phyloP scores from a whole-genome alignment of 2,797 vertebrate species.

The Tenualosa ilisha region DNA sequence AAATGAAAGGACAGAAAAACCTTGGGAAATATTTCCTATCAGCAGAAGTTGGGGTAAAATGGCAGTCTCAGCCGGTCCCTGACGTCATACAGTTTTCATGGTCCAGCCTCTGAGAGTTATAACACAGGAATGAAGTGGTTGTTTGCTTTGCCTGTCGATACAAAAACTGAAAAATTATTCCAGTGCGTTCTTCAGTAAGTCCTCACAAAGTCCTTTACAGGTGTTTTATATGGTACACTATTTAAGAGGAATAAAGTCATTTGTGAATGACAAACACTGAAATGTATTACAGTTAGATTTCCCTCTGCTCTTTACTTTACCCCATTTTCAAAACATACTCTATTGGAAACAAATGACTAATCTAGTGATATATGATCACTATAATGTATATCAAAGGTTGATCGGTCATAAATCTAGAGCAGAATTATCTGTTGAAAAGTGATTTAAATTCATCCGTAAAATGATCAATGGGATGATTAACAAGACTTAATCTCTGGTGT shows the following conservation, averaged over 20 bases:
- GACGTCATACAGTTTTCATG: background rate
- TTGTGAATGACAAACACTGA: background rate
- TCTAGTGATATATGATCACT: background rate
- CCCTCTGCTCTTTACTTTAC: background rate
- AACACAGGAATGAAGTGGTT: background rate
- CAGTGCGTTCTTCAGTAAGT: background rate
- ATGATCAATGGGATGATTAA: background rate
- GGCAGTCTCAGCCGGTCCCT: background rate
- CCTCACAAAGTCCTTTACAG: background rate
- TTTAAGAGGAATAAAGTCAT: background rate
- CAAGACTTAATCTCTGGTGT: background rate
- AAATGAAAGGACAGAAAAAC: conserved; percentile 24
- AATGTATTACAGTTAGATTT: background rate
- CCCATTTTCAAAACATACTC: background rate
- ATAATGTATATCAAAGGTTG: background rate
- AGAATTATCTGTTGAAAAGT: background rate
- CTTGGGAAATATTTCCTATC: conserved; percentile 17
- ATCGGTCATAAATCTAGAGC: background rate
- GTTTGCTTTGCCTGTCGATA: background rate
- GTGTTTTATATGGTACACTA: background rate
- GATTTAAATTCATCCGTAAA: background rate
- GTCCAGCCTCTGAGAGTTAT: background rate
- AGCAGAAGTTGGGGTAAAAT: background rate
- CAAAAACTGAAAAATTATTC: background rate
- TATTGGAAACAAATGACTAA: background rate